Conservation (phyloP, 2,113 vertebrate genomes). For the Hyla sarda region DNA sequence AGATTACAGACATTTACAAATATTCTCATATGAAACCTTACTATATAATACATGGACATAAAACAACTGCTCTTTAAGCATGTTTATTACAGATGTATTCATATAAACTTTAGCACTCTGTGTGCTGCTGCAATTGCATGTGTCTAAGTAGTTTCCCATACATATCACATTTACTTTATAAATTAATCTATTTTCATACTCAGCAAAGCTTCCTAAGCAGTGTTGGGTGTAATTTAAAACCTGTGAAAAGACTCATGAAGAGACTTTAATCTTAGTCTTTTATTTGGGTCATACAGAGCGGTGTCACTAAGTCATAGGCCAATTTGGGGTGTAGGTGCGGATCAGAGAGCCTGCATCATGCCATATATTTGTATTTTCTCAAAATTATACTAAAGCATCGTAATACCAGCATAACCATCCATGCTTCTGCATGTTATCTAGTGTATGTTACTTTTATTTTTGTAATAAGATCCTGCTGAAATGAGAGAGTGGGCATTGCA, state of each 20-base stretch:
- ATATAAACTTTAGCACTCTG: no score
- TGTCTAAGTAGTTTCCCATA: neutral
- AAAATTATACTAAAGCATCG: neutral
- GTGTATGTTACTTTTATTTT: no score
- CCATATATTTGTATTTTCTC: no score
- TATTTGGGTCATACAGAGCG: neutral
- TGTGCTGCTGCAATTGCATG: neutral
- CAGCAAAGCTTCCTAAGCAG: neutral
- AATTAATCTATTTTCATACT: conserved; percentile 14
- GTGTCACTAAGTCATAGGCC: neutral
- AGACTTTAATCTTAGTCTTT: neutral
- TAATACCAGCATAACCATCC: neutral
- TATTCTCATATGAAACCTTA: no score
- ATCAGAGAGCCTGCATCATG: no score
- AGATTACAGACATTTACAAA: no score
- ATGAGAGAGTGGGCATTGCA: no score
- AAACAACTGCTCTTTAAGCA: no score
- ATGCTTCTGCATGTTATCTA: neutral
- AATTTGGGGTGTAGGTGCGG: neutral
- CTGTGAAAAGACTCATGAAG: neutral
- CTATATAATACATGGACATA: no score
- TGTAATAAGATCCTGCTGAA: no score
- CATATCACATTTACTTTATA: conserved; percentile 33
- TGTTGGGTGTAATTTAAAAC: neutral
- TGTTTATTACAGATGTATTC: no score